Conservation (phyloP, 2,113 vertebrate species). For the Cephalopterus ornatus region DNA sequence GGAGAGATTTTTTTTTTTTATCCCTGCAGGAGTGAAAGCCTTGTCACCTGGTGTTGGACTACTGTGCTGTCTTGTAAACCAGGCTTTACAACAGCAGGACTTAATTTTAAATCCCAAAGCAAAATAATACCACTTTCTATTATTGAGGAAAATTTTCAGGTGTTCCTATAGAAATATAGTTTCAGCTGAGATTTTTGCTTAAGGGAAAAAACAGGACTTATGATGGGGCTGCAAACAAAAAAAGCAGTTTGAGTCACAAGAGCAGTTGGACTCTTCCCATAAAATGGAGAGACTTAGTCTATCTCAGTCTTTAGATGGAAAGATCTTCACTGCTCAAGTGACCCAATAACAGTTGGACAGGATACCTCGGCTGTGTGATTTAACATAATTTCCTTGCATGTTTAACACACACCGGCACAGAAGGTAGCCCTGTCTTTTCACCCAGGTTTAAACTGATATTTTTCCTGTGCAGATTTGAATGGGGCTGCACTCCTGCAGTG, state of each 20-base stretch:
- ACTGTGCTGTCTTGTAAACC: neutral
- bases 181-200: neutral
- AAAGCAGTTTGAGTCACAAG: neutral
- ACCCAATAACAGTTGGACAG: neutral
- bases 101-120: neutral
- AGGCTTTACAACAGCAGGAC: neutral
- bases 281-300: neutral
- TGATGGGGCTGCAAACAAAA: neutral
- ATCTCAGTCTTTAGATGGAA: neutral
- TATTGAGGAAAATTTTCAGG: neutral
- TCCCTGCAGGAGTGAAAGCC: neutral
- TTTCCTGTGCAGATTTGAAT: neutral
- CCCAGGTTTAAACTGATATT: neutral
- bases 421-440: neutral
- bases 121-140: neutral
- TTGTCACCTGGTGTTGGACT: neutral
- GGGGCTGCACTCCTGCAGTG: neutral
- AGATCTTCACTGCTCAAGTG: neutral
- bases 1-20: neutral
- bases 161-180: neutral
- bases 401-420: neutral
- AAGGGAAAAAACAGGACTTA: neutral
- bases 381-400: neutral
- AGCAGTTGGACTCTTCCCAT: neutral
- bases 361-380: neutral